Base-by-base conservation (phyloP, 2,113 vertebrate genomes). In the Rhinolophus sinicus region DNA sequence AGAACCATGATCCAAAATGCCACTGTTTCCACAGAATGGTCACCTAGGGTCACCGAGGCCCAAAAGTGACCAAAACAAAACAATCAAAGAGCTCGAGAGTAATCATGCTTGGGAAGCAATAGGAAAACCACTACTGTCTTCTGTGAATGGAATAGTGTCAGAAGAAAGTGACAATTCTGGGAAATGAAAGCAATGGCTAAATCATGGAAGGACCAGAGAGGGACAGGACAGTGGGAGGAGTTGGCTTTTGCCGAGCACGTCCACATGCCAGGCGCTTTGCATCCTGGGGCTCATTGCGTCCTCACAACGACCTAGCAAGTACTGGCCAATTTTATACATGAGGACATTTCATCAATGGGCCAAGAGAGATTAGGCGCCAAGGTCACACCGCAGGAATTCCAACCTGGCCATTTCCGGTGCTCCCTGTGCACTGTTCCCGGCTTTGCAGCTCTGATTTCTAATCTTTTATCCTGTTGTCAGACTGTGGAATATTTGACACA, bases 1-100 rank as follows among this genome's bases (percentile, higher is more conserved):
- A 94, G 97, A 97, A 94, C 65, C 89, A 75, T 33, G 62, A 77
- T 94, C 93, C 58, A 78, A 47, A 94, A 96, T 94, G 64, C 52
- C 6, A 10, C 64, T 64, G 85, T 94, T 85, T 97, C 72, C 58
- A 54, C 26, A 38, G 44, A 95, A 83, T 69, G 94, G 82, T 91
- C 82, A 91, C 90, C 69, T 28, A 14, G 6, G 89, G 95, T 97
- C 96, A 96, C 22, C 8, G 24, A 87, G 76, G 10, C 52, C 47
- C 54, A 10, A 82, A 78, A 73, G 62, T 73, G 77, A 95, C 47
- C 96, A 89, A 94, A 87, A 52, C 83, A 77, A 47, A 69, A 67
- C 22, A 81, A 14, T 5, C 16, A 65, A 58, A 24, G 15, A 54
- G 16, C 30, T 12, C 84, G 16, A 16, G 35, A 38, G 33, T 64